Conservation (phyloP, 2,888 invertebrate species). For the Pristionchus exspectatus region DNA sequence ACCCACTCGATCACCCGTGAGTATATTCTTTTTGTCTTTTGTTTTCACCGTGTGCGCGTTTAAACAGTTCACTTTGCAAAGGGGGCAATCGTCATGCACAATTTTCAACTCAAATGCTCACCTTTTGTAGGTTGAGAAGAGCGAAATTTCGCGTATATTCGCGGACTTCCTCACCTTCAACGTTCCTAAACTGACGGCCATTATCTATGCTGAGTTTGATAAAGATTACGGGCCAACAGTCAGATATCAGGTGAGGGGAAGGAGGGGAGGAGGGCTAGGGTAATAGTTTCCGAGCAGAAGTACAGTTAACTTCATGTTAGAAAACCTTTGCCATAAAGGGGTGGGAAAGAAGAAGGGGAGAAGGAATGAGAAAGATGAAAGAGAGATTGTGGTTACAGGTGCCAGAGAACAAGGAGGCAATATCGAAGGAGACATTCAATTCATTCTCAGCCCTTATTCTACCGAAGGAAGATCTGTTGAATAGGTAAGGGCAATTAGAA, state of each 20-base stretch:
- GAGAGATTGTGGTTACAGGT: background rate
- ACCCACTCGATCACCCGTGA: background rate
- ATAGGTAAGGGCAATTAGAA: conserved; percentile 51
- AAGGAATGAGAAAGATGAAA: background rate
- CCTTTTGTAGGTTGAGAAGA: background rate
- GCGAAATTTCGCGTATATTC: background rate
- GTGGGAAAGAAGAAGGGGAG: background rate
- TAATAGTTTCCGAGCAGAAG: background rate
- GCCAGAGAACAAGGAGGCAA: background rate
- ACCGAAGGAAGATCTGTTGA: conserved; percentile 66
- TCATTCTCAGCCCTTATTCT: conserved; percentile 67
- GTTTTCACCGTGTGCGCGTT: too few relatives aligned
- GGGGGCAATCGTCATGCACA: too few relatives aligned
- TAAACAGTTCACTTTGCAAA: too few relatives aligned
- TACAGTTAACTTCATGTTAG: background rate
- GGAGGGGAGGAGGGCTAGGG: background rate
- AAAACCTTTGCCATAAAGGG: background rate
- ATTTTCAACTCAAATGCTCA: background rate
- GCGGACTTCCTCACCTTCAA: conserved; percentile 63
- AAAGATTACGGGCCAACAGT: conserved; percentile 71
- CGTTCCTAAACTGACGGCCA: conserved; percentile 69
- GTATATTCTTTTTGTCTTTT: background rate
- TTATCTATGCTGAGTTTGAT: conserved; percentile 77
- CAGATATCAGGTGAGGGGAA: conserved; percentile 66
- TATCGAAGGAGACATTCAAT: conserved; percentile 58